A percentile compares a stretch with the other conserved stretches of the same genome.
Evolutionary conservation across 1,140 invertebrate genomes (phyloP).

Genomic region (Drosophila orena): DNA sequence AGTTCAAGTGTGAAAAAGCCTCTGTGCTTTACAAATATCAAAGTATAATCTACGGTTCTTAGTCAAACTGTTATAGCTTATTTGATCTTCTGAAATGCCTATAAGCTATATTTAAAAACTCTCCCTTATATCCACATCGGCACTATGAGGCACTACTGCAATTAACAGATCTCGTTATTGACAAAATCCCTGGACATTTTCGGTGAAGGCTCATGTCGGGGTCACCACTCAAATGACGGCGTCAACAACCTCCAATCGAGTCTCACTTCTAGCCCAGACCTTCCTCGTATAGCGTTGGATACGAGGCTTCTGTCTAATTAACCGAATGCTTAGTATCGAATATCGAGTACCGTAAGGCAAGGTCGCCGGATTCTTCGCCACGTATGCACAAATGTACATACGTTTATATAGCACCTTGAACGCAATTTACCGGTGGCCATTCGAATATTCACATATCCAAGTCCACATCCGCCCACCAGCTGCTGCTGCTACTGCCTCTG

Average conservation of each 20-base stretch:
- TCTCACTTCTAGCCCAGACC: conserved; percentile 42
- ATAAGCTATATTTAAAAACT: too few species aligned
- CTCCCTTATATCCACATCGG: background rate
- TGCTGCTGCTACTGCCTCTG: background rate
- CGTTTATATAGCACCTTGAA: conserved; percentile 26
- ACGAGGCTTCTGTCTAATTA: conserved; percentile 37
- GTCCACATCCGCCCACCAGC: conserved; percentile 28
- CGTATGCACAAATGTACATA: too few species aligned
- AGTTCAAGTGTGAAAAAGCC: background rate
- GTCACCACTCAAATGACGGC: background rate
- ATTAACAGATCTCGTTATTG: background rate
- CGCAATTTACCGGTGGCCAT: conserved; percentile 34
- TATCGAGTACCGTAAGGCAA: conserved; percentile 16
- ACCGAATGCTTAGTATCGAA: conserved; percentile 1
- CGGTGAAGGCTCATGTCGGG: conserved; percentile 1
- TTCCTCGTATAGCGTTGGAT: conserved; percentile 13
- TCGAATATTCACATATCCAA: conserved; percentile 26
- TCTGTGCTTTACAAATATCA: too few species aligned
- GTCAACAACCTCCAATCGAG: conserved; percentile 17
- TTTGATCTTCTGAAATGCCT: too few species aligned
- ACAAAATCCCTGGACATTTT: background rate
- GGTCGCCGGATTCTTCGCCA: conserved; percentile 25
- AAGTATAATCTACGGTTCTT: too few species aligned
- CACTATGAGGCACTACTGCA: background rate
- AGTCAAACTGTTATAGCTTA: too few species aligned